Evolutionary conservation across 1,140 invertebrate genomes (phyloP).

Genomic region (Drosophila seguyi): DNA sequence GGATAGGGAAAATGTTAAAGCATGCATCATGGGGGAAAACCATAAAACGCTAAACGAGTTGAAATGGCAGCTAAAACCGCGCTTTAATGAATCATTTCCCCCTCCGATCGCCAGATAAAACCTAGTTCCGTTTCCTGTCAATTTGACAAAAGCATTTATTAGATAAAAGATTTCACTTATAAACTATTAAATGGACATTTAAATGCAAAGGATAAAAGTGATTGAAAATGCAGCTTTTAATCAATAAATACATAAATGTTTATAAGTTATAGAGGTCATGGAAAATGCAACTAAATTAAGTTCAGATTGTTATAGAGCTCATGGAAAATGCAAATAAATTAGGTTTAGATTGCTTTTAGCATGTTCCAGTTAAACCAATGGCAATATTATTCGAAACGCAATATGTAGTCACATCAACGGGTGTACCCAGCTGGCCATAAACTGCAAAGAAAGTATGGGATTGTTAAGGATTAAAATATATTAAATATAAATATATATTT

Average conservation of each 20-base stretch:
- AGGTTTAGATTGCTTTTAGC: not conserved
- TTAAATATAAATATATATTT: too few species aligned
- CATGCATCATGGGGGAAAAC: conserved; percentile 43
- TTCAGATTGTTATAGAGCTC: not conserved
- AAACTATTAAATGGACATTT: not conserved
- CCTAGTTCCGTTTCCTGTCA: conserved; percentile 15
- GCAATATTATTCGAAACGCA: conserved; percentile 1
- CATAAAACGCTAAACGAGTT: conserved; percentile 26
- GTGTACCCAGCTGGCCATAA: conserved; percentile 4
- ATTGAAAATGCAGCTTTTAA: not conserved
- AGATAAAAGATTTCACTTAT: not conserved
- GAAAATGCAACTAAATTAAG: not conserved
- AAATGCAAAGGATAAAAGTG: not conserved
- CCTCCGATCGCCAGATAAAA: conserved; percentile 17
- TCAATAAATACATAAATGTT: conserved; percentile 4
- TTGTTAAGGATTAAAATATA: not conserved
- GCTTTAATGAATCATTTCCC: conserved; percentile 62
- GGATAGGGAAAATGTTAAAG: conserved; percentile 30
- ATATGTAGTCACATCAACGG: not conserved
- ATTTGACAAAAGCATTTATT: conserved; percentile 27
- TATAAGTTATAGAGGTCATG: not conserved
- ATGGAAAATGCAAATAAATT: not conserved
- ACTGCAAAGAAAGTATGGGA: conserved; percentile 5
- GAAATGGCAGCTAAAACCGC: conserved; percentile 37
- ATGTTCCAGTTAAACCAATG: conserved; percentile 18